Base-by-base conservation (phyloP, 2,797 vertebrate genomes). In the Intellagama lesueurii region DNA sequence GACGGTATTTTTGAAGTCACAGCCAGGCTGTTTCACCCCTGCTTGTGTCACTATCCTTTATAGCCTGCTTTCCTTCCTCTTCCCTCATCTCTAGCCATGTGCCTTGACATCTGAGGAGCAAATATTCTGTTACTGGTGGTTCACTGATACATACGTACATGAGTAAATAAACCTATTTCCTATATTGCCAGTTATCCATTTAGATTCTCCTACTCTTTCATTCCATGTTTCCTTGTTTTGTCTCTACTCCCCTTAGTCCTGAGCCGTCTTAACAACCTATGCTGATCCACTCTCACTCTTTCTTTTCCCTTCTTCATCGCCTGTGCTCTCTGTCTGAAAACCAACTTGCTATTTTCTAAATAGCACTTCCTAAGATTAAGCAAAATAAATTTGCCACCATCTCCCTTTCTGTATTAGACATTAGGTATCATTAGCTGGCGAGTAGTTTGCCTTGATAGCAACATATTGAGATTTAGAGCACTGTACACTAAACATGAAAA, bases 401-500 rank as follows among this genome's bases (percentile, higher is more conserved):
- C 70, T 73, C 30, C 24, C 64, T 16, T 70, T 56, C 40, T 86
- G 44, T 70, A 90, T 76, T 70, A 86, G 28, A 24, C 79, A 77
- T 90, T 82, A 86, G 89, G 60, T 82, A 86, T 86, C 89, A 90
- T 90, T 90, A 90, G 72, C 80, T 87, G 28, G 64, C 32, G 52
- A 32, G 4, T 40, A 87, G 78, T 70, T 40, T 52, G 30, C 44
- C 11, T 35, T 49, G 44, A 68, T 49, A 86, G 52, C 82, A 87
- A 83, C 78, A 81, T 79, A 81, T 24, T 81, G 87, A 90, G 72
- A 83, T 94, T 90, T 90, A 93, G 19, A 92, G 72, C 79, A 16
- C 24, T 0, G 0, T 83, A 6, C 76, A 93, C 92, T 94, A 91
- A 93, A 91, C 87, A 91, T 91, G 91, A 78, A 92, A 91, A 86